Evolutionary conservation across 2,113 vertebrate genomes (phyloP).

Genomic region (Plecturocebus donacophilus): DNA sequence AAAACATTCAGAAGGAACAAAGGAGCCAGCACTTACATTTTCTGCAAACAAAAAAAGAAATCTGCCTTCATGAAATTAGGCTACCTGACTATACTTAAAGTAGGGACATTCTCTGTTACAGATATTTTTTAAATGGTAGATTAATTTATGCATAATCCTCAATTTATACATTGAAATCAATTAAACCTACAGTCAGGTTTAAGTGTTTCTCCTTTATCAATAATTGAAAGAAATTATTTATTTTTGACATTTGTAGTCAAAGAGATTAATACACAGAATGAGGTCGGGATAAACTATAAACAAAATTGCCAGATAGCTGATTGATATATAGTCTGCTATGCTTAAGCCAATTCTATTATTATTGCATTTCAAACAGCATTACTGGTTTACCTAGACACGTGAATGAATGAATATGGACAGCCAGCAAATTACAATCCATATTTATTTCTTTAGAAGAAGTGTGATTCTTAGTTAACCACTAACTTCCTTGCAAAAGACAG

Average conservation of each 20-base stretch:
- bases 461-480: background rate
- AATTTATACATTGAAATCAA: background rate
- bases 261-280: slow-evolving; percentile 5
- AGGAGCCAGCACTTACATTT: background rate
- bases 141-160: background rate
- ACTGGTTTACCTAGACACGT: background rate
- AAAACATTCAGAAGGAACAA: slow-evolving; percentile 31
- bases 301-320: background rate
- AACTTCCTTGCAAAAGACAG: background rate
- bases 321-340: background rate
- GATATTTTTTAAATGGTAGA: background rate
- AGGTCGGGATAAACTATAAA: background rate
- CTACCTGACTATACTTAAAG: background rate
- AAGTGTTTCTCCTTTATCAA: background rate
- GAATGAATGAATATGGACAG: background rate
- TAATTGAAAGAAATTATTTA: background rate
- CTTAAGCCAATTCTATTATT: background rate
- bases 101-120: background rate
- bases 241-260: background rate
- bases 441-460: background rate
- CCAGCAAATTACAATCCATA: background rate
- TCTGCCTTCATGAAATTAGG: background rate
- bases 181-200: background rate
- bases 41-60: background rate
- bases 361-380: background rate